phyloP scores from a whole-genome alignment of 2,113 vertebrate genomes.

The Oxyura jamaicensis region DNA sequence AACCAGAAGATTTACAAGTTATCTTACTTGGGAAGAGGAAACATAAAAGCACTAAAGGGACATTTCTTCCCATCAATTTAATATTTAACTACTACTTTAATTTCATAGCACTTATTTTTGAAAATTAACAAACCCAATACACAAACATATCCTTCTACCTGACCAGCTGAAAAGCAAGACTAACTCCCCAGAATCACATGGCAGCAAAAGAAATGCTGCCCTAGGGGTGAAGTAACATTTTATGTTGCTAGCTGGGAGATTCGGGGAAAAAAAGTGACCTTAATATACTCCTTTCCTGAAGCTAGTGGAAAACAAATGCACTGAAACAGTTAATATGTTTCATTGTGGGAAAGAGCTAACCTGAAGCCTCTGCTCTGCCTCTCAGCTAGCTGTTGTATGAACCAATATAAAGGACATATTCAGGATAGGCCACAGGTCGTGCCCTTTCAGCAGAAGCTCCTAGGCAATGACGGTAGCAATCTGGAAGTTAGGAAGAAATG shows the following conservation, averaged over 20 bases:
- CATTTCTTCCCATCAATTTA: conserved; percentile 13
- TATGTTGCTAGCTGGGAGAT: neutral
- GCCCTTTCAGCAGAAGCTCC: neutral
- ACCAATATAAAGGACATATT: neutral
- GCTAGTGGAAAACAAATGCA: conserved; percentile 2
- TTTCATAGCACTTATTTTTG: conserved; percentile 27
- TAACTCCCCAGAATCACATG: neutral
- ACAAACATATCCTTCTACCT: neutral
- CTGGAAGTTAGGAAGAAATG: neutral
- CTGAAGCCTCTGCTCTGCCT: neutral
- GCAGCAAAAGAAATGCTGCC: neutral
- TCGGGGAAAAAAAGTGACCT: neutral
- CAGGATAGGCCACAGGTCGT: neutral
- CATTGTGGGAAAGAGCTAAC: neutral
- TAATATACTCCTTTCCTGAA: neutral
- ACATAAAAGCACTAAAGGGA: neutral
- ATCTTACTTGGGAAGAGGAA: neutral
- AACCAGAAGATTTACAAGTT: neutral
- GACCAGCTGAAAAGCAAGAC: neutral
- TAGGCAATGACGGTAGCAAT: neutral
- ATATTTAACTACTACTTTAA: conserved; percentile 8
- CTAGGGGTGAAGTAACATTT: conserved; percentile 4
- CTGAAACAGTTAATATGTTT: neutral
- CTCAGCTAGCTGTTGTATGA: neutral
- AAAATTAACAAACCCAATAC: conserved; percentile 29